Evolutionary conservation across 2,888 invertebrate genomes (phyloP).

Genomic region (Panorpa germanica): DNA sequence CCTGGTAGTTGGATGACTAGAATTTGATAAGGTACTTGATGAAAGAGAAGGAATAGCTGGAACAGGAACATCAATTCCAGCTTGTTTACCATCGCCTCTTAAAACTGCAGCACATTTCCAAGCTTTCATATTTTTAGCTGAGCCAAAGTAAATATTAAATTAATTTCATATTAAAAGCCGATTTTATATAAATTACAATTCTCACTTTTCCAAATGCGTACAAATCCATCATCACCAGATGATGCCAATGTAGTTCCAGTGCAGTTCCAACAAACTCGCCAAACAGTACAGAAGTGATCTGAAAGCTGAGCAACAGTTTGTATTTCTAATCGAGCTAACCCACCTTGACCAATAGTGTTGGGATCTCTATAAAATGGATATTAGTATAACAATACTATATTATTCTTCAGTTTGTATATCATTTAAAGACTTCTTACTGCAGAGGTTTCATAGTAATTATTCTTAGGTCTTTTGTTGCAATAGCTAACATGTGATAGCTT

Average conservation of each 20-base stretch:
- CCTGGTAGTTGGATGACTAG: constrained; percentile 43
- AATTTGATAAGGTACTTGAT: constrained; percentile 19
- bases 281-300: constrained; percentile 82
- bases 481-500: constrained; percentile 79
- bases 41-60: constrained; percentile 23
- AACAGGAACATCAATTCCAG: constrained; percentile 20
- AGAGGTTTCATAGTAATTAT: constrained; percentile 66
- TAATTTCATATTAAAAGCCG: too few species aligned
- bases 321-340: constrained; percentile 50
- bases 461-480: constrained; percentile 85
- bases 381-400: too few species aligned
- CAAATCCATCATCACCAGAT: constrained; percentile 90
- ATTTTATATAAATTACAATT: too few species aligned
- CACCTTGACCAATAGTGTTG: too few species aligned
- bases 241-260: constrained; percentile 90
- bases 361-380: too few species aligned
- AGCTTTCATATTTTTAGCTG: constrained; percentile 72
- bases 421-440: too few species aligned
- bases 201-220: constrained; percentile 87
- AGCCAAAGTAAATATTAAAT: constrained; percentile 15
- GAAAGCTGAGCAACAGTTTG: constrained; percentile 68
- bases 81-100: constrained; percentile 47
- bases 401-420: too few species aligned
- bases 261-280: constrained; percentile 94
- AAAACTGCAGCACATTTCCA: constrained; percentile 82